These are phyloP conservation scores for Germaria angustata DNA, from an alignment of 2,888 invertebrate species.

Conservation along the genomic window DNA sequence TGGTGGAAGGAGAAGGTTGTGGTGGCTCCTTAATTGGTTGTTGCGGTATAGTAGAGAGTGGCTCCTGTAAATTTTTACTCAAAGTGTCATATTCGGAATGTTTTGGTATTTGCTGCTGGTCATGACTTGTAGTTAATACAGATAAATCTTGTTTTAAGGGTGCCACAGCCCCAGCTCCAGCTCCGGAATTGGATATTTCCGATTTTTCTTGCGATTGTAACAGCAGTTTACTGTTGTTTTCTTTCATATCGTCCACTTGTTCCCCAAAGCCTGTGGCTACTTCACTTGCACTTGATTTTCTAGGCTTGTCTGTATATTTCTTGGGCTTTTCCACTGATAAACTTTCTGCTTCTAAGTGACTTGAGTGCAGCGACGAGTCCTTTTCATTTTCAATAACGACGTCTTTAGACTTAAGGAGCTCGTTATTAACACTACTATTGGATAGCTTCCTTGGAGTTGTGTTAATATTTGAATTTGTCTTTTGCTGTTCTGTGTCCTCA, in stretches of 20 bases:
- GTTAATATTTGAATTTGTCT: neutral
- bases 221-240: neutral
- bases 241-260: neutral
- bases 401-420: neutral
- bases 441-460: neutral
- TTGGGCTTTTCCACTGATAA: constrained; percentile 14
- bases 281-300: constrained; percentile 48
- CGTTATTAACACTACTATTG: neutral
- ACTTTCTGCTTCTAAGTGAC: constrained; percentile 24
- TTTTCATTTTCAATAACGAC: neutral
- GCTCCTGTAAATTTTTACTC: neutral
- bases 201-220: neutral
- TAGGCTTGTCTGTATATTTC: constrained; percentile 32
- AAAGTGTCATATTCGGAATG: neutral
- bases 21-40: neutral
- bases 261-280: neutral
- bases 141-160: neutral
- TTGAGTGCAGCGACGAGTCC: neutral
- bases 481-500: neutral
- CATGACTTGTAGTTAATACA: neutral
- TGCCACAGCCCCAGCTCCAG: neutral
- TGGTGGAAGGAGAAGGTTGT: neutral
- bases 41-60: neutral
- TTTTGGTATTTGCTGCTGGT: neutral
- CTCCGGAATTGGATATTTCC: neutral